Evolutionary conservation across 2,797 vertebrate species (phyloP).

Genomic region (Onychomys leucogaster): DNA sequence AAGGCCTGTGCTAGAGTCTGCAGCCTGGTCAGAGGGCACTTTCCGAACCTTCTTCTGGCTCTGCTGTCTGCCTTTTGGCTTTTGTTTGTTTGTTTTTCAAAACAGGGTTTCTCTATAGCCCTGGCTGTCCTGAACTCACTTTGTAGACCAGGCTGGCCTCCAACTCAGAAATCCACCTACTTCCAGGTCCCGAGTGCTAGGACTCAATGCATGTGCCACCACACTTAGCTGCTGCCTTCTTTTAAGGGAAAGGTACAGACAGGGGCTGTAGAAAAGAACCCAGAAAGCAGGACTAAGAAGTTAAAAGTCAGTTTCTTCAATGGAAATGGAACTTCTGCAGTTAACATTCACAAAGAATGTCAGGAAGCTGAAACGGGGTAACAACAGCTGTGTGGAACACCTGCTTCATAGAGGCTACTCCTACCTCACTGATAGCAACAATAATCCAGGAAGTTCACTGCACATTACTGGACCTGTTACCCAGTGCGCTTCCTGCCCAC

Average conservation of each 20-base stretch:
- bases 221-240: neutral
- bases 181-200: neutral
- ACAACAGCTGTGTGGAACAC: neutral
- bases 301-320: neutral
- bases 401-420: neutral
- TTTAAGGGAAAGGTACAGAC: neutral
- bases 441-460: constrained; percentile 35
- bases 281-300: neutral
- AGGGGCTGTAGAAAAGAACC: neutral
- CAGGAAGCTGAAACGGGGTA: constrained; percentile 31
- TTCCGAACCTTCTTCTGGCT: neutral
- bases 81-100: neutral
- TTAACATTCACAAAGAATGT: constrained; percentile 38
- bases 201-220: neutral
- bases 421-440: neutral
- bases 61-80: neutral
- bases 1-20: neutral
- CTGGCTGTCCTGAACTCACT: neutral
- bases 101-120: neutral
- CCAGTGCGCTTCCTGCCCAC: neutral
- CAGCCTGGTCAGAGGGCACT: neutral
- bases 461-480: neutral
- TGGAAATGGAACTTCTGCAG: constrained; percentile 4
- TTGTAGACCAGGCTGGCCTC: neutral
- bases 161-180: neutral